Conservation (phyloP, 2,888 invertebrate species). For the Alviniconcha strummeri region DNA sequence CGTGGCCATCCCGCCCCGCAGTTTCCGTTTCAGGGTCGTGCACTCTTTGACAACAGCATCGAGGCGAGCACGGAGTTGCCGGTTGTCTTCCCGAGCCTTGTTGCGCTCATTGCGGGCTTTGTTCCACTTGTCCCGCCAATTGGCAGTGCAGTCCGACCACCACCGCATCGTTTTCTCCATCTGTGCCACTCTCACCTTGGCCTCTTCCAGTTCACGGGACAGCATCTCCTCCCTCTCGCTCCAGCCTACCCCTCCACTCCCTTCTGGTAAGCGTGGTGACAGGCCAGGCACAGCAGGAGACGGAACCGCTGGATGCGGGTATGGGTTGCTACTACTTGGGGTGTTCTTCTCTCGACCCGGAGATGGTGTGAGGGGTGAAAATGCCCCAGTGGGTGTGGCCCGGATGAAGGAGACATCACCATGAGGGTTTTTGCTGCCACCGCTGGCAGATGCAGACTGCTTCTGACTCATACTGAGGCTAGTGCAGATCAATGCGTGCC, state of each 20-base stretch:
- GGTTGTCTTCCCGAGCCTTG: slow-evolving; percentile 91
- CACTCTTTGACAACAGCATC: slow-evolving; percentile 78
- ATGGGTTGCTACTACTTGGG: slow-evolving; percentile 14
- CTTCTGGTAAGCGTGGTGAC: slow-evolving; percentile 23
- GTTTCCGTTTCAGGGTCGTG: slow-evolving; percentile 64
- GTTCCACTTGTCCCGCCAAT: slow-evolving; percentile 97
- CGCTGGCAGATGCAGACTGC: slow-evolving; percentile 17
- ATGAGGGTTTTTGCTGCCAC: slow-evolving; percentile 34
- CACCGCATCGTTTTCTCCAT: slow-evolving; percentile 99
- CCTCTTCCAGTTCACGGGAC: slow-evolving; percentile 92
- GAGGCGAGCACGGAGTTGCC: slow-evolving; percentile 86
- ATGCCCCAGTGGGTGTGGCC: slow-evolving; percentile 49
- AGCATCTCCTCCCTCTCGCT: slow-evolving; percentile 77
- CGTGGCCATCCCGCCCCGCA: slow-evolving; percentile 13
- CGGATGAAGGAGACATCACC: slow-evolving; percentile 65
- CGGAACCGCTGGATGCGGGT: slow-evolving; percentile 32
- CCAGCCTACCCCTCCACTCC: slow-evolving; percentile 53
- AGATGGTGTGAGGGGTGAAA: slow-evolving; percentile 48
- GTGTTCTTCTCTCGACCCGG: slow-evolving; percentile 48
- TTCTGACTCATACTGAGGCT: slow-evolving; percentile 23
- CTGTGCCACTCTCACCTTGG: slow-evolving; percentile 93
- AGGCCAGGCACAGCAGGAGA: slow-evolving; percentile 25
- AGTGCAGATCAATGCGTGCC: too few species aligned
- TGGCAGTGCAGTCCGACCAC: slow-evolving; percentile 99
- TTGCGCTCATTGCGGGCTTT: slow-evolving; percentile 92